Base-by-base conservation (phyloP, 1,140 invertebrate species). In the Macrobrachium nipponense region DNA sequence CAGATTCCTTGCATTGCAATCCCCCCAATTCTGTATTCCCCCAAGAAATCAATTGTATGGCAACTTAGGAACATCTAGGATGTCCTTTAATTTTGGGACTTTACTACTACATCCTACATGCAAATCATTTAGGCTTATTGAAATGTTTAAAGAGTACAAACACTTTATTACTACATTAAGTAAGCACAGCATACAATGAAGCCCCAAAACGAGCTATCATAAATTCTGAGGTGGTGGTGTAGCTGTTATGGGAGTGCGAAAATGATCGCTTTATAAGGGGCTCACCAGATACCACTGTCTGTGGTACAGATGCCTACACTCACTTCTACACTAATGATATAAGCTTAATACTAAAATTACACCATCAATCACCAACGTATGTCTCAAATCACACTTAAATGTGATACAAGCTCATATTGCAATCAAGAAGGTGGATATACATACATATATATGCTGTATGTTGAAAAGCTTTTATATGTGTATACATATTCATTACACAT, bases 131-230 rank as follows among this genome's bases (percentile, higher is more conserved):
- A 80, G 77, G 77, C 77, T 80, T 64, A 80, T 12, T 62, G 77
- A 80, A 80, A 80, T 80, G 23, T 80, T 64, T 80, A 23, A 23
- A 62, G 77, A 80, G 77, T 80, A 80, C 77, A 80, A 80, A 80
- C 77, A 80, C 77, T 80, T 80, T 80, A 80, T 80, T 80, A 80
- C 77, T 80, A 80, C 77, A 80, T 80, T 80, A 80, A 80, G 62
- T 80, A 64, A 80, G 77, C 77, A 80, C 77, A 80, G 61, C 62
- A 80, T 80, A 80, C 77, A 80, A 62, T 80, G 20, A 80, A 80
- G 20, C 77, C 77, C 77, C 62, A 80, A 43, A 23, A 43, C 36
- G 62, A 62, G 43, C 77, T 23, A 23, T 62, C 62, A 18, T 64
- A 18, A 44, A 44, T 62, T 64, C 61, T 66, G 27, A 27, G n/a